These are phyloP conservation scores for Chelidonichthys spinosus DNA, from an alignment of 2,797 vertebrate genomes.

Conservation along the genomic window DNA sequence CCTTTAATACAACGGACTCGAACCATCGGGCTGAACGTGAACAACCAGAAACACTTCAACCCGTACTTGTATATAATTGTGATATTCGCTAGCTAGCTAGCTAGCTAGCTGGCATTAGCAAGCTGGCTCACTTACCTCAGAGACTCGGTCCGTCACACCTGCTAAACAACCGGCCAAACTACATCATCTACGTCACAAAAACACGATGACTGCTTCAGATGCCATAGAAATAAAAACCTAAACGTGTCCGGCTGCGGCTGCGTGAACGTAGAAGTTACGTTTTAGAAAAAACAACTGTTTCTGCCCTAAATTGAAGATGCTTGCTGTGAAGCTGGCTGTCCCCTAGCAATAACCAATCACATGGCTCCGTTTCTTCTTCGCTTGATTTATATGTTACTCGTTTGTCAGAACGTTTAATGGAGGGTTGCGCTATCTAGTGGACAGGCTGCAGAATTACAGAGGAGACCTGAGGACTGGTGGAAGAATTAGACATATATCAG, in stretches of 20 bases:
- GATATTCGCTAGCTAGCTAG: conserved; percentile 35
- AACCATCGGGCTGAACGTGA: rapidly evolving
- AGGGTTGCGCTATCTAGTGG: neutral
- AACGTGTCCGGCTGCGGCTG: no score
- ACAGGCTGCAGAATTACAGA: rapidly evolving
- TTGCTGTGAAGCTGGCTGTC: conserved; percentile 47
- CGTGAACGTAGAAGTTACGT: neutral
- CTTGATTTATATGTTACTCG: rapidly evolving
- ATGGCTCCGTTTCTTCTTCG: conserved; percentile 53
- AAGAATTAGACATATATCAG: neutral
- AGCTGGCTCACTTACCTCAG: conserved; percentile 54
- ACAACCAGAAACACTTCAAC: neutral
- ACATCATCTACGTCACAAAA: neutral
- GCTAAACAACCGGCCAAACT: conserved; percentile 41
- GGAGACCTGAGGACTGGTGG: neutral
- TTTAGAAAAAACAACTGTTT: neutral
- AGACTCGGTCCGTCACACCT: conserved; percentile 48
- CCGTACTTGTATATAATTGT: neutral
- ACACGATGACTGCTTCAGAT: neutral
- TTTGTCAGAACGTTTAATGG: rapidly evolving
- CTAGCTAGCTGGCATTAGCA: conserved; percentile 45
- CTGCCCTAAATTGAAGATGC: conserved; percentile 42
- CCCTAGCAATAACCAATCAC: conserved; percentile 70
- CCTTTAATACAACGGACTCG: no score
- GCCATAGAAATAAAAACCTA: rapidly evolving